Base-by-base conservation (phyloP, 1,140 invertebrate species). In the Drosophila saltans region DNA sequence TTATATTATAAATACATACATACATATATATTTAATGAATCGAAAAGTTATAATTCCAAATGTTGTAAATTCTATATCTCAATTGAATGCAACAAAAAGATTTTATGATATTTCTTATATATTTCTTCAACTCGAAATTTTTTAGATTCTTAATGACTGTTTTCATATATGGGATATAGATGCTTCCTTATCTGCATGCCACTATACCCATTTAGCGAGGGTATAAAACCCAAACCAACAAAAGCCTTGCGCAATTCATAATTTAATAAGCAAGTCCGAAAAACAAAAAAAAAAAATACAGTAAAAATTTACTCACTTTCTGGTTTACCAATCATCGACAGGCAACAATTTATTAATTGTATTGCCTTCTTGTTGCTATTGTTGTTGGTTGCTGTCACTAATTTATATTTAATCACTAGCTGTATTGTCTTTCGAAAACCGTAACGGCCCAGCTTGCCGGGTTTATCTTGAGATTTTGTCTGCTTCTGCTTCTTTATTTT, bases 221-320 rank as follows among this genome's bases (percentile, higher is more conserved):
- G 45, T 52, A 26, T 52, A 16, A 48, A 21, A 24, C 21, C 5
- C 6, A 75, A 73, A 36, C 3, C 3, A 36, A 36, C 33, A 36
- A 75, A 55, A 80, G 65, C 63, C 73, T 85, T 84, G 81, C 81
- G 81, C 70, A 84, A 84, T 85, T 77, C 79, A 69, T 86, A 72
- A 75, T 79, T 75, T 79, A 78, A 82, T 63, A 78, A 72, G 63
- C 59, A 68, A 78, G 48, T 57, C 57, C 52, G 43, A 68, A 65
- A 74, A 64, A 65, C 64, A 36, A 7, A 7, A 68, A 66, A 72
- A 64, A 65, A 67, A 43, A 59, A 72, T 24, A 55, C 52, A 64
- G 55, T 64, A 59, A 66, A 66, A 75, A 82, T 82, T 69, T 78
- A 69, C 75, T 78, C 75, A 71, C 75, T 81, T 78, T 75, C 70